phyloP scores from a whole-genome alignment of 2,113 vertebrate species.

The Monarcha castaneiventris region DNA sequence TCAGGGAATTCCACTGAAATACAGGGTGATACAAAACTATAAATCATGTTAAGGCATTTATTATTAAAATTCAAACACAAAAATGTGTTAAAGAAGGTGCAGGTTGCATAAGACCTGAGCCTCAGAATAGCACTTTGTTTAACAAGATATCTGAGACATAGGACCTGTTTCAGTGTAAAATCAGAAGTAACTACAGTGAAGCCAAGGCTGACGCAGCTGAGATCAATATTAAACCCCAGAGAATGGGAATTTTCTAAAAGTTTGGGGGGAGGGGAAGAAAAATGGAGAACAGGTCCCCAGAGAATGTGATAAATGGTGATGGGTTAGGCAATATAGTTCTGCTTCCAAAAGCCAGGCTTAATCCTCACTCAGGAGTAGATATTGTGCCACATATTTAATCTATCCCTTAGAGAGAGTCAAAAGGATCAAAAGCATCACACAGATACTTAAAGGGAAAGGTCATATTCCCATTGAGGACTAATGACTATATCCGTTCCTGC shows the following conservation, averaged over 20 bases:
- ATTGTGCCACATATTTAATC: slow-evolving; percentile 54
- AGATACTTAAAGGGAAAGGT: slow-evolving; percentile 50
- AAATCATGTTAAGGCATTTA: neutral
- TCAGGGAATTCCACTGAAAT: slow-evolving; percentile 11
- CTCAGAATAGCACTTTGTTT: slow-evolving; percentile 11
- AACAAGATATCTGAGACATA: slow-evolving; percentile 2
- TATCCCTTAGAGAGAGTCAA: slow-evolving; percentile 45
- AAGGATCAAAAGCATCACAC: slow-evolving; percentile 62
- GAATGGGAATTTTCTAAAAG: slow-evolving; percentile 29
- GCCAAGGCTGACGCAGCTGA: neutral
- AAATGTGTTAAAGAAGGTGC: neutral
- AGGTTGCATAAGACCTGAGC: neutral
- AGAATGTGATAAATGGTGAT: slow-evolving; percentile 7
- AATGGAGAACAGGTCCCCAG: slow-evolving; percentile 24
- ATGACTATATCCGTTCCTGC: slow-evolving; percentile 43
- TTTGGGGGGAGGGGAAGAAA: slow-evolving; percentile 31
- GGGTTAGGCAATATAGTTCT: slow-evolving; percentile 47
- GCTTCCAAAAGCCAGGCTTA: slow-evolving; percentile 44
- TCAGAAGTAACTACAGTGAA: slow-evolving; percentile 25
- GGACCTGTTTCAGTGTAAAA: slow-evolving; percentile 27
- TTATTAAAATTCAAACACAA: neutral
- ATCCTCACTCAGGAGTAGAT: slow-evolving; percentile 46
- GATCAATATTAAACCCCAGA: slow-evolving; percentile 26
- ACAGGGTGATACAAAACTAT: neutral
- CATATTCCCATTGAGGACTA: slow-evolving; percentile 61